Conservation (phyloP, 2,888 invertebrate genomes). For the Poecilobothrus nobilitatus region DNA sequence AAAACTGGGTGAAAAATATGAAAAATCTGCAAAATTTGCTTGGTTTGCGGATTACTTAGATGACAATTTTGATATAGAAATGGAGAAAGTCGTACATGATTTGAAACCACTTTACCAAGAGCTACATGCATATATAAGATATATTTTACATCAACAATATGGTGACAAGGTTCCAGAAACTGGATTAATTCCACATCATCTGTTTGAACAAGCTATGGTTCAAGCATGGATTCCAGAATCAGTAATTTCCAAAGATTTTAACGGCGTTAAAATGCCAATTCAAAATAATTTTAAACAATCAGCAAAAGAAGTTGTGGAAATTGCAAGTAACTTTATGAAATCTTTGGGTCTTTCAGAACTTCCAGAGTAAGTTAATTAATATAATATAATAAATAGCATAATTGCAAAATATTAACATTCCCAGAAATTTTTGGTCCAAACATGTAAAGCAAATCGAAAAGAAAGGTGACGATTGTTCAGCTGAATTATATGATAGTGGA, state of each 20-base stretch:
- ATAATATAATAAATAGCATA: neutral
- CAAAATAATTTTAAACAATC: constrained; percentile 46
- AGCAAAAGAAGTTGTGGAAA: constrained; percentile 61
- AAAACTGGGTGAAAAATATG: constrained; percentile 62
- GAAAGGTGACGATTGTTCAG: constrained; percentile 19
- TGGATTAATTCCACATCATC: constrained; percentile 18
- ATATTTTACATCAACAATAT: constrained; percentile 46
- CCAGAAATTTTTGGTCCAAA: constrained; percentile 23
- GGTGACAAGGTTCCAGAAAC: constrained; percentile 8
- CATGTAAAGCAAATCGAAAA: constrained; percentile 25
- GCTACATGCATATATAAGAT: constrained; percentile 72
- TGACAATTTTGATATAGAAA: constrained; percentile 57
- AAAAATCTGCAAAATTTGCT: constrained; percentile 37
- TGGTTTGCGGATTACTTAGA: constrained; percentile 55
- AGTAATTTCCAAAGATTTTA: constrained; percentile 29
- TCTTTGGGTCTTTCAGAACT: constrained; percentile 50
- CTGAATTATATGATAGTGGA: constrained; percentile 21
- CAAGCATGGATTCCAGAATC: constrained; percentile 26
- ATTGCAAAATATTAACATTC: neutral
- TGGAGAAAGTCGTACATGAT: constrained; percentile 62
- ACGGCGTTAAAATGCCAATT: constrained; percentile 43
- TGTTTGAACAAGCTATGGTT: constrained; percentile 15
- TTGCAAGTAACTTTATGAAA: constrained; percentile 69
- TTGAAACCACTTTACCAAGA: constrained; percentile 73
- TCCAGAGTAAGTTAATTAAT: neutral